A percentile compares a stretch with the other conserved stretches of the same genome.
Evolutionary conservation across 2,113 vertebrate species (phyloP).

Genomic region (Paraplagusia blochii): DNA sequence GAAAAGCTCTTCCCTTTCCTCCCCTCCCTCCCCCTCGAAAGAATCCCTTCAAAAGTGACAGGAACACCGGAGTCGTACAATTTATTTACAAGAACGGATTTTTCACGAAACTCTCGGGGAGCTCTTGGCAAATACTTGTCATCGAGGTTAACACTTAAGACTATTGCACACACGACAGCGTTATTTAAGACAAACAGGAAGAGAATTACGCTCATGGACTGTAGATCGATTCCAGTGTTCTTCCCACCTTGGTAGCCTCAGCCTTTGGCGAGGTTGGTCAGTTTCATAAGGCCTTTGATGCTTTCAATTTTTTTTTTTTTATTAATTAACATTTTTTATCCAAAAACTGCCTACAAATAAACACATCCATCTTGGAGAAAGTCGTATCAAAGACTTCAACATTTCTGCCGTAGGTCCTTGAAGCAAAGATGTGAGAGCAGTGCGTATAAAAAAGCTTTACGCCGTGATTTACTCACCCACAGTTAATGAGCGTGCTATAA

Average conservation of each 20-base stretch:
- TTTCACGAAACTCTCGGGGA: slow-evolving; percentile 46
- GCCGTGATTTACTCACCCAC: slow-evolving; percentile 18
- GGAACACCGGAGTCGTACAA: slow-evolving; percentile 35
- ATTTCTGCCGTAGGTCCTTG: slow-evolving; percentile 13
- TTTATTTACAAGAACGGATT: slow-evolving; percentile 60
- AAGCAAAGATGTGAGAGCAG: slow-evolving; percentile 24
- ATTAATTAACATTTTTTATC: neutral
- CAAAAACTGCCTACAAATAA: slow-evolving; percentile 37
- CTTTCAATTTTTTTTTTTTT: slow-evolving; percentile 19
- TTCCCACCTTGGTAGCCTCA: slow-evolving; percentile 22
- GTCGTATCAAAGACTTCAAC: slow-evolving; percentile 21
- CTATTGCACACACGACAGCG: slow-evolving; percentile 71
- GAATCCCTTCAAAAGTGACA: slow-evolving; percentile 20
- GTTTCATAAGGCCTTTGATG: slow-evolving; percentile 63
- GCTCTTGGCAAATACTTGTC: slow-evolving; percentile 64
- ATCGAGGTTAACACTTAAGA: slow-evolving; percentile 61
- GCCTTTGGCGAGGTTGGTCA: slow-evolving; percentile 37
- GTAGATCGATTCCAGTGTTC: slow-evolving; percentile 21
- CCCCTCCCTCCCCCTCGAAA: neutral
- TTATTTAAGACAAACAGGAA: slow-evolving; percentile 63
- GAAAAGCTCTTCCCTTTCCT: neutral
- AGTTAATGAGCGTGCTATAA: slow-evolving; percentile 26
- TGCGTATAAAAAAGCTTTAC: slow-evolving; percentile 31
- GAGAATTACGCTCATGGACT: slow-evolving; percentile 28
- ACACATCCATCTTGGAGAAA: slow-evolving; percentile 20